These are phyloP conservation scores for Oreortyx pictus DNA, from an alignment of 2,797 vertebrate genomes.

Conservation along the genomic window DNA sequence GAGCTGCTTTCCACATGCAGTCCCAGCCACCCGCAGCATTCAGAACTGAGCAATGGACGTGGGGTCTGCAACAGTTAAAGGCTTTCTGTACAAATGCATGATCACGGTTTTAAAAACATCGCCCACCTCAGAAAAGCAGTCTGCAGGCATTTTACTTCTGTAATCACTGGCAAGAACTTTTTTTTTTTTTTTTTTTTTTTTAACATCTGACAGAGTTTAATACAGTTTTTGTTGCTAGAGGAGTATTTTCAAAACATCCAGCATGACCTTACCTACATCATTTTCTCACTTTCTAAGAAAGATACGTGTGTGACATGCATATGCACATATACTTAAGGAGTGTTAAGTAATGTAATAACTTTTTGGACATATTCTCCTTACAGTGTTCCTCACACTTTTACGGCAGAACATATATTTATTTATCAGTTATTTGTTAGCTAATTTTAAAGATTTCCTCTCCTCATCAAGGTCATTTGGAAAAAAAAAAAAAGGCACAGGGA, in stretches of 20 bases:
- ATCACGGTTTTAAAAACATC: neutral
- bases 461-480: neutral
- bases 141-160: neutral
- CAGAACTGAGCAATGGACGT: neutral
- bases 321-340: neutral
- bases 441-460: neutral
- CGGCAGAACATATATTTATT: neutral
- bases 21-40: fast-evolving
- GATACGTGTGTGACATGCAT: neutral
- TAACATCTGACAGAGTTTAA: neutral
- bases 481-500: neutral
- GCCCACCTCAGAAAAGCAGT: neutral
- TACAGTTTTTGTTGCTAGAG: neutral
- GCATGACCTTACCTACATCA: neutral
- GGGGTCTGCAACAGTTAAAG: neutral
- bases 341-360: neutral
- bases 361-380: neutral
- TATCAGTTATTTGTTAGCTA: neutral
- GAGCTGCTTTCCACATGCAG: neutral
- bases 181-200: neutral
- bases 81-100: neutral
- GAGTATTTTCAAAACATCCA: neutral
- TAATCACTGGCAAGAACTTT: neutral
- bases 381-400: neutral
- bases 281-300: neutral